phyloP scores from a whole-genome alignment of 2,113 vertebrate genomes.

The Sisor rabdophorus region DNA sequence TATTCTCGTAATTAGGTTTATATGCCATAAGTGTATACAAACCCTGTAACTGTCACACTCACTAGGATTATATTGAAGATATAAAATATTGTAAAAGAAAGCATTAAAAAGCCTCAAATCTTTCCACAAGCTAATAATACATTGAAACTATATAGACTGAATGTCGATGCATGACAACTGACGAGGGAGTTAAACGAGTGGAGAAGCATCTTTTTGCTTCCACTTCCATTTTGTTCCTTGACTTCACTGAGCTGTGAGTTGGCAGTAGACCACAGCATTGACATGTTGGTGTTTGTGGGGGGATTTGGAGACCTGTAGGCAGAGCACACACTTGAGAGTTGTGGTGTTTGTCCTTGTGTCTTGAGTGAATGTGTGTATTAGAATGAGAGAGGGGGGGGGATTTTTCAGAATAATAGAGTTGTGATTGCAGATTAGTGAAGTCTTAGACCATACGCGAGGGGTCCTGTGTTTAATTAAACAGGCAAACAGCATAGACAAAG shows the following conservation, averaged over 20 bases:
- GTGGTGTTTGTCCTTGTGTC: conserved; percentile 49
- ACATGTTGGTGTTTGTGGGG: conserved; percentile 43
- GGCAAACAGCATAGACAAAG: conserved; percentile 30
- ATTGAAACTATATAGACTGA: conserved; percentile 22
- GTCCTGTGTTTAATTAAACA: conserved; percentile 47
- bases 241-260: conserved; percentile 24
- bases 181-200: conserved; percentile 24
- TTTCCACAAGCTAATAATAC: neutral
- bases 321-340: conserved; percentile 48
- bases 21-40: neutral
- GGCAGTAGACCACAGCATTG: conserved; percentile 49
- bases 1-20: neutral
- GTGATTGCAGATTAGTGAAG: conserved; percentile 48
- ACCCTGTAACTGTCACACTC: neutral
- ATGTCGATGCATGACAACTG: conserved; percentile 10
- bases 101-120: neutral
- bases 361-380: conserved; percentile 23
- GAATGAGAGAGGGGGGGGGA: neutral
- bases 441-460: conserved; percentile 32
- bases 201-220: conserved; percentile 18
- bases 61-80: neutral
- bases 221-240: conserved; percentile 12
- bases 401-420: conserved; percentile 29
- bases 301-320: conserved; percentile 52
- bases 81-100: neutral